These are phyloP conservation scores for Sebastes aleutianus DNA, from an alignment of 2,797 vertebrate species.

Conservation along the genomic window DNA sequence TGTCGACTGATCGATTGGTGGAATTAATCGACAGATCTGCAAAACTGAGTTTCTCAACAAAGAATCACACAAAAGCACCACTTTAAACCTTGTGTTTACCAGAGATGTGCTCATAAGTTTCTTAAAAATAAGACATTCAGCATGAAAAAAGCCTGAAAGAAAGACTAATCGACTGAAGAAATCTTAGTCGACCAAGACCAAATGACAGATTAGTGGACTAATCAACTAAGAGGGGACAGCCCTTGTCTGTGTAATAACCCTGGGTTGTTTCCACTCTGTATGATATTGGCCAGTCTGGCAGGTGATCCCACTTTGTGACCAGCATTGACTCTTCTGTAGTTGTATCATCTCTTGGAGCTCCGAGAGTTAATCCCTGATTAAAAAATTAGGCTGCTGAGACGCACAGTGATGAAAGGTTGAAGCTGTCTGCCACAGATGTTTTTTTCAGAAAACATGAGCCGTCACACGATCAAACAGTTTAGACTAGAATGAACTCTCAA, in stretches of 20 bases:
- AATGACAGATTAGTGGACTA: too few relatives aligned
- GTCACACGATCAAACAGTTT: not conserved
- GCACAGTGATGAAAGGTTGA: slow-evolving; percentile 5
- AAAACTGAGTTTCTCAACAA: too few relatives aligned
- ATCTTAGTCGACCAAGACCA: too few relatives aligned
- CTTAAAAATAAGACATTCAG: too few relatives aligned
- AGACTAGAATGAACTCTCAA: not conserved
- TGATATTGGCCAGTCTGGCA: not conserved
- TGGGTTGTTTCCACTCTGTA: not conserved
- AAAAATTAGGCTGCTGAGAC: slow-evolving; percentile 17
- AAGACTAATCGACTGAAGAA: too few relatives aligned
- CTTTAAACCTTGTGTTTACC: too few relatives aligned
- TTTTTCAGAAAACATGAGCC: not conserved
- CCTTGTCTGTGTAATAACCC: not conserved
- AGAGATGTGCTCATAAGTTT: too few relatives aligned
- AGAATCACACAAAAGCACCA: too few relatives aligned
- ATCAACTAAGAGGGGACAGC: not conserved
- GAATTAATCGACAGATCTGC: too few relatives aligned
- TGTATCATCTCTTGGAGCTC: not conserved
- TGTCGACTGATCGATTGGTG: too few relatives aligned
- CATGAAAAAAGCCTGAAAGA: too few relatives aligned
- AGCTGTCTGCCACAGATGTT: not conserved
- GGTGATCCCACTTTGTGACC: slow-evolving; percentile 6
- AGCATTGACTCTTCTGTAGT: not conserved
- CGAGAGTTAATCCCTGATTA: slow-evolving; percentile 19